Evolutionary conservation across 2,888 invertebrate genomes (phyloP), one percentile per base, ranked within the genome.

Genomic region (Danaus chrysippus): DNA sequence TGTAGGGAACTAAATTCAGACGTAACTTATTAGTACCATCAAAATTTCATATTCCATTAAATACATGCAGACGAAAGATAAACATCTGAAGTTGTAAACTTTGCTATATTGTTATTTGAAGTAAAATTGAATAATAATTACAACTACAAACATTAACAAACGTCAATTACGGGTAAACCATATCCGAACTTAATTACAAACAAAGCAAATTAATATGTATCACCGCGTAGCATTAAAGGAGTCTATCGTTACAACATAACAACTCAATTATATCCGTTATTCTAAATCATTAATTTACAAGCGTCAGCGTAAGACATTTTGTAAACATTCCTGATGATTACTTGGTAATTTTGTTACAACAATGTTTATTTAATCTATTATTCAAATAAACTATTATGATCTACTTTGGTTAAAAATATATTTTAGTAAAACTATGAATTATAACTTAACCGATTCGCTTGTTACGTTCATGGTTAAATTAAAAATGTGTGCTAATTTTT

Each of bases 161-260:
- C 67, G 65, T 66, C 67, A 65, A 65, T 65, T 62, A 64, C 52
- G 62, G 54, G 61, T 58, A 61, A 68, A 63, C 67, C 64, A 44
- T 64, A 62, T 61, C 61, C 56, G 61, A 68, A 68, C 62, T 62
- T 73, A 72, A 70, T 73, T 70, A 71, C 68, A 44, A 65, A 66
- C 68, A 70, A 68, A 66, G 69, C 70, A 68, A 71, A 72, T 73
- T 72, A 72, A 73, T 73, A 71, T 71, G 72, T 72, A 72, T 72
- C 71, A 69, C 63, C 68, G 66, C 63, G 61, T 49, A 56, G 63
- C 60, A 67, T 68, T 70, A 68, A 68, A 68, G 69, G 68, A 68
- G 70, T 65, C 70, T 72, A 70, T 70, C 72, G 67, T 57, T 62
- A 64, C 60, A 56, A 12, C 58, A 58, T 60, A 63, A 68, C 67